phyloP scores from a whole-genome alignment of 2,797 vertebrate species.

The Helarctos malayanus region DNA sequence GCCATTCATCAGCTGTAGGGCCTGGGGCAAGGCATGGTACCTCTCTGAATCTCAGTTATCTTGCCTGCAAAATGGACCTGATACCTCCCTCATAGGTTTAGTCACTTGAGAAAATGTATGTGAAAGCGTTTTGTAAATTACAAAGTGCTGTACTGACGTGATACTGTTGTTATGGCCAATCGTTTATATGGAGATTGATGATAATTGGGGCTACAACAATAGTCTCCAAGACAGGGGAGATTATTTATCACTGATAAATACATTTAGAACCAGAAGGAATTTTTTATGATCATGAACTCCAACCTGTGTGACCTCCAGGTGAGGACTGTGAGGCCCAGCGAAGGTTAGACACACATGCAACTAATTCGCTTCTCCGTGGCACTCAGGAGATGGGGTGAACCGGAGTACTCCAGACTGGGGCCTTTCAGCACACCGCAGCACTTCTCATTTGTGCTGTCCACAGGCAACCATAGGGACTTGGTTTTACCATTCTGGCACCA shows the following conservation, averaged over 20 bases:
- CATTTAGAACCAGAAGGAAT: neutral
- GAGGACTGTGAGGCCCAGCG: neutral
- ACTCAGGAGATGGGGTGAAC: neutral
- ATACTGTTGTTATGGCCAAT: neutral
- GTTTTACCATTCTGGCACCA: neutral
- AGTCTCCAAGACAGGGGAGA: neutral
- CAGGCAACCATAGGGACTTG: neutral
- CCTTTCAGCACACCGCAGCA: neutral
- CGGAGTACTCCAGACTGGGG: neutral
- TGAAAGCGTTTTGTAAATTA: neutral
- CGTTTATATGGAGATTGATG: neutral
- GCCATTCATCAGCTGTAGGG: neutral
- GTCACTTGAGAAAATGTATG: neutral
- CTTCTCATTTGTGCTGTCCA: neutral
- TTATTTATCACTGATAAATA: neutral
- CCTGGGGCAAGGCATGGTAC: neutral
- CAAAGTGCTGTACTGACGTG: neutral
- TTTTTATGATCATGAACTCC: neutral
- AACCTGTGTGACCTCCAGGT: neutral
- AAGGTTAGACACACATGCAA: neutral
- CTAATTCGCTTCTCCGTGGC: neutral
- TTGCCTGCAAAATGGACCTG: conserved; percentile 24
- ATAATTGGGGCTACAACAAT: neutral
- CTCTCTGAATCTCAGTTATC: neutral
- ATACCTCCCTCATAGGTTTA: neutral